A percentile compares a stretch with the other conserved stretches of the same genome.
These are phyloP conservation scores for Meleagris gallopavo DNA, from an alignment of 2,113 vertebrate genomes.

Conservation along the genomic window DNA sequence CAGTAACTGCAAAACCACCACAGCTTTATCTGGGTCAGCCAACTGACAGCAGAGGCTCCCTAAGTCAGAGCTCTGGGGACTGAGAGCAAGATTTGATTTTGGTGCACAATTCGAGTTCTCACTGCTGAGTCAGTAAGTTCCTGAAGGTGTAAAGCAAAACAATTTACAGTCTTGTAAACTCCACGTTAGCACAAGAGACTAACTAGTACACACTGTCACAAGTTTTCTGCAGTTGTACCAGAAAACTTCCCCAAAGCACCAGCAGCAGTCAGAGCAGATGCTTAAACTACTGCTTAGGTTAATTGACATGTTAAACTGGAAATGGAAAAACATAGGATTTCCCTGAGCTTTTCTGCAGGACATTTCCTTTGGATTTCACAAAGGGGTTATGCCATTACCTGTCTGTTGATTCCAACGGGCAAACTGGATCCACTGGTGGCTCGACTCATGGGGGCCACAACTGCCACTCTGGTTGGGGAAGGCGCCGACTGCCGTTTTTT, in stretches of 20 bases:
- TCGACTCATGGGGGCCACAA: conserved; percentile 96
- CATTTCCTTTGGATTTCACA: neutral
- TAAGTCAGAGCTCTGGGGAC: neutral
- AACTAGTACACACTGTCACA: neutral
- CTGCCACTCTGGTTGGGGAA: conserved; percentile 93
- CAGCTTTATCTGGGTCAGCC: neutral
- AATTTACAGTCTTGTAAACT: neutral
- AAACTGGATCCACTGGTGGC: conserved; percentile 90
- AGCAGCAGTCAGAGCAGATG: neutral
- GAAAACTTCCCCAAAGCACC: conserved; percentile 6
- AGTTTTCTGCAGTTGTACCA: neutral
- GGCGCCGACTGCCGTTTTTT: conserved; percentile 95
- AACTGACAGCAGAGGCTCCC: neutral
- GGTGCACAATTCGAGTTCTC: neutral
- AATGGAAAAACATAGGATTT: neutral
- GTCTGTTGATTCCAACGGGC: conserved; percentile 90
- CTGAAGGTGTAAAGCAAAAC: neutral
- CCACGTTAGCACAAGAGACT: neutral
- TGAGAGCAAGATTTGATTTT: neutral
- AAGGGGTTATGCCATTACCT: conserved; percentile 77
- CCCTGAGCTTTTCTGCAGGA: neutral
- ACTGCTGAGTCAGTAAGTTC: conserved; percentile 22
- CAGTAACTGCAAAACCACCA: neutral
- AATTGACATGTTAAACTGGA: neutral
- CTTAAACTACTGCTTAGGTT: neutral